Evolutionary conservation across 2,888 invertebrate species (phyloP).

Genomic region (Meteorus colon): DNA sequence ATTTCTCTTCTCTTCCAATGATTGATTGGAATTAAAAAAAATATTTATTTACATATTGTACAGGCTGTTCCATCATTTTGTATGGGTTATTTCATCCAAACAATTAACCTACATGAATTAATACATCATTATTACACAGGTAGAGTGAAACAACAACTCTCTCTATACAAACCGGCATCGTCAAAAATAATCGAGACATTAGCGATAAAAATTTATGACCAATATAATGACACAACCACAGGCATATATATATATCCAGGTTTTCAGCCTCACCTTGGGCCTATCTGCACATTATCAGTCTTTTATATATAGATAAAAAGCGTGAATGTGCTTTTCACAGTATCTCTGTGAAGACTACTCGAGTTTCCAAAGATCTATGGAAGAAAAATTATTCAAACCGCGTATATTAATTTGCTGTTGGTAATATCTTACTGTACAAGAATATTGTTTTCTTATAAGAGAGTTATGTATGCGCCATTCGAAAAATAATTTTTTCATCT

Average conservation of each 20-base stretch:
- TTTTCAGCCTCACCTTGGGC: constrained; percentile 9
- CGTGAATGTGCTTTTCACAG: neutral
- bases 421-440: too few species aligned
- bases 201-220: constrained; percentile 68
- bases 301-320: neutral
- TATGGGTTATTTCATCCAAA: neutral
- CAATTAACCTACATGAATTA: neutral
- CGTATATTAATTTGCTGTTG: too few species aligned
- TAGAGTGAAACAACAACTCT: neutral
- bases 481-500: too few species aligned
- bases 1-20: neutral
- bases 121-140: neutral
- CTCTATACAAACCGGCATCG: neutral
- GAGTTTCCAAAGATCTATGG: neutral
- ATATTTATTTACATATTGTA: neutral
- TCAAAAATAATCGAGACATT: constrained; percentile 28
- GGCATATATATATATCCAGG: neutral
- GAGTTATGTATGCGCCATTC: too few species aligned
- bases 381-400: neutral
- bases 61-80: neutral
- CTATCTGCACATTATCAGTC: constrained; percentile 10
- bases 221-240: constrained; percentile 60
- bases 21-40: too few species aligned
- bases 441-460: too few species aligned
- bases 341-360: neutral